Conservation (phyloP, 1,140 invertebrate species). For the Elysia chlorotica region DNA sequence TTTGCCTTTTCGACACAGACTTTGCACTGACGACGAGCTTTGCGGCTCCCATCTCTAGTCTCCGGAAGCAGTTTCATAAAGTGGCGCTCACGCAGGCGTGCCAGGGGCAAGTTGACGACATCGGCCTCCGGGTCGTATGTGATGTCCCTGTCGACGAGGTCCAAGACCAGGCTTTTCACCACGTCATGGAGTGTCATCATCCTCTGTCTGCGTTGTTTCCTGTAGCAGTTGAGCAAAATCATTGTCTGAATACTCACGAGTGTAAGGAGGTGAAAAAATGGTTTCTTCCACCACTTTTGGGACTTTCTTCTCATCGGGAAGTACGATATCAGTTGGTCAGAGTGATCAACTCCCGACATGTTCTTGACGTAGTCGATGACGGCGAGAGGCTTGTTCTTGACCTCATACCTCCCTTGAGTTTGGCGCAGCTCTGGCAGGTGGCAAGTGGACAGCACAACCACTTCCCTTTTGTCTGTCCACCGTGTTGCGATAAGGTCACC, state of each 20-base stretch:
- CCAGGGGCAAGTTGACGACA: too few species aligned
- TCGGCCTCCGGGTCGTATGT: too few species aligned
- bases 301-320: slow-evolving; percentile 13
- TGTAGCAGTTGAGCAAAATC: background rate
- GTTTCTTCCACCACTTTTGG: slow-evolving; percentile 12
- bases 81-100: too few species aligned
- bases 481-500: background rate
- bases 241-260: background rate
- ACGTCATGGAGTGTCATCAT: too few species aligned
- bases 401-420: background rate
- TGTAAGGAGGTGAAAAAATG: slow-evolving; percentile 5
- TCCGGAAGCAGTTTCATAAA: too few species aligned
- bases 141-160: too few species aligned
- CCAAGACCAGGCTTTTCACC: too few species aligned
- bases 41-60: too few species aligned
- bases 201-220: background rate
- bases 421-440: background rate
- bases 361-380: slow-evolving; percentile 14
- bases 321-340: slow-evolving; percentile 23
- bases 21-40: too few species aligned
- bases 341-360: slow-evolving; percentile 28
- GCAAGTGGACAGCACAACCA: background rate
- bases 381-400: slow-evolving; percentile 7
- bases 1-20: too few species aligned
- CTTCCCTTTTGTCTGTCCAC: slow-evolving; percentile 20